These are phyloP conservation scores for Dreissena rostriformis DNA, from an alignment of 1,140 invertebrate species.

Conservation along the genomic window DNA sequence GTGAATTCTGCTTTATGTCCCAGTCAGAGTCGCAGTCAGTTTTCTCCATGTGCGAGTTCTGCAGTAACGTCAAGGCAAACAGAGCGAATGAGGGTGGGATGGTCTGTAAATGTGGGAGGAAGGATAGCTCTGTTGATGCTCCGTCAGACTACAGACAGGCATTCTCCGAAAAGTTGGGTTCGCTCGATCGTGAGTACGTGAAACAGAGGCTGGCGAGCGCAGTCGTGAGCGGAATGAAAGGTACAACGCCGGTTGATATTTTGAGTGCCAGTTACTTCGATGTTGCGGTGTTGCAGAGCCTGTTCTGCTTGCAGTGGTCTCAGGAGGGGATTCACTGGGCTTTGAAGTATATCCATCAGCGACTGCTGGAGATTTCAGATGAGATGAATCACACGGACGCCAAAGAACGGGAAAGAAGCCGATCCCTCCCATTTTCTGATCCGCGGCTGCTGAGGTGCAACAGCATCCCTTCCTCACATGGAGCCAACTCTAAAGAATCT, in stretches of 20 bases:
- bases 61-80: slow-evolving; percentile 75
- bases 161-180: slow-evolving; percentile 67
- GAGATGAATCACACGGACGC: slow-evolving; percentile 89
- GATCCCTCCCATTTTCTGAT: slow-evolving; percentile 96
- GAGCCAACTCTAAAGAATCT: slow-evolving; percentile 32
- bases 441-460: slow-evolving; percentile 86
- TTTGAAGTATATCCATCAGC: slow-evolving; percentile 87
- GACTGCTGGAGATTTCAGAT: slow-evolving; percentile 80
- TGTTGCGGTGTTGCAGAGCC: slow-evolving; percentile 95
- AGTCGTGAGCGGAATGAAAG: slow-evolving; percentile 70
- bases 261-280: slow-evolving; percentile 93
- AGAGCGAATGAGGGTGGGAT: slow-evolving; percentile 59
- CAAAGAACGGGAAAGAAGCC: slow-evolving; percentile 91
- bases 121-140: slow-evolving; percentile 71
- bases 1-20: slow-evolving; percentile 73
- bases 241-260: slow-evolving; percentile 72
- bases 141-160: slow-evolving; percentile 67
- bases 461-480: slow-evolving; percentile 46
- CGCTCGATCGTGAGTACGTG: slow-evolving; percentile 76
- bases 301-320: slow-evolving; percentile 98
- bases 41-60: slow-evolving; percentile 79
- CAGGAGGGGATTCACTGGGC: slow-evolving; percentile 99
- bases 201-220: slow-evolving; percentile 77
- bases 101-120: slow-evolving; percentile 74
- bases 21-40: slow-evolving; percentile 72